Evolutionary conservation across 2,888 invertebrate species (phyloP).

Genomic region (Steinernema carpocapsae): DNA sequence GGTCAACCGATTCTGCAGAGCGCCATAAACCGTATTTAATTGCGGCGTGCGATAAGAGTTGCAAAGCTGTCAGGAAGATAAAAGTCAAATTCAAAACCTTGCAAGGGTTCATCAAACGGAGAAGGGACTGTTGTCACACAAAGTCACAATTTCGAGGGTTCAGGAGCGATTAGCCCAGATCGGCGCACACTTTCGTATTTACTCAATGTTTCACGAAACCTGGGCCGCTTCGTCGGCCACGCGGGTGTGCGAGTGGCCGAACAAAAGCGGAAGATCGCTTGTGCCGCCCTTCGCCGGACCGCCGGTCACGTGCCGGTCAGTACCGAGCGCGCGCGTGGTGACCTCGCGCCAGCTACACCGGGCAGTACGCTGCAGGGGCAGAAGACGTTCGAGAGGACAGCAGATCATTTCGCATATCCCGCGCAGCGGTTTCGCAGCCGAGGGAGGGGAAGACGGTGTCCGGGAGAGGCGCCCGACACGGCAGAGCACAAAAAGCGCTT

Average conservation of each 20-base stretch:
- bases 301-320: slow-evolving; percentile 33
- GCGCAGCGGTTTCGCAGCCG: slow-evolving; percentile 3
- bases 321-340: slow-evolving; percentile 32
- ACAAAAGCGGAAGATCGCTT: not conserved
- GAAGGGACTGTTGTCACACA: too few relatives aligned
- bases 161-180: too few relatives aligned
- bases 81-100: too few relatives aligned
- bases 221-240: not conserved
- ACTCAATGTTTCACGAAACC: slow-evolving; percentile 5
- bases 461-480: slow-evolving; percentile 26
- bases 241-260: not conserved
- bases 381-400: not conserved
- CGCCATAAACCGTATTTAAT: not conserved
- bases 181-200: slow-evolving; percentile 25
- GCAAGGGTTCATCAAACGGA: too few relatives aligned
- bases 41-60: too few relatives aligned
- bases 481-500: slow-evolving; percentile 26
- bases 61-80: too few relatives aligned
- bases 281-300: not conserved
- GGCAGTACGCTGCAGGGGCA: not conserved
- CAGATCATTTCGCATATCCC: slow-evolving; percentile 28
- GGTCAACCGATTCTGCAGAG: not conserved
- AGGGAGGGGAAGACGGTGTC: not conserved
- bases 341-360: slow-evolving; percentile 33
- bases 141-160: too few relatives aligned